Evolutionary conservation across 2,113 vertebrate genomes (phyloP).

Genomic region (Alosa alosa): DNA sequence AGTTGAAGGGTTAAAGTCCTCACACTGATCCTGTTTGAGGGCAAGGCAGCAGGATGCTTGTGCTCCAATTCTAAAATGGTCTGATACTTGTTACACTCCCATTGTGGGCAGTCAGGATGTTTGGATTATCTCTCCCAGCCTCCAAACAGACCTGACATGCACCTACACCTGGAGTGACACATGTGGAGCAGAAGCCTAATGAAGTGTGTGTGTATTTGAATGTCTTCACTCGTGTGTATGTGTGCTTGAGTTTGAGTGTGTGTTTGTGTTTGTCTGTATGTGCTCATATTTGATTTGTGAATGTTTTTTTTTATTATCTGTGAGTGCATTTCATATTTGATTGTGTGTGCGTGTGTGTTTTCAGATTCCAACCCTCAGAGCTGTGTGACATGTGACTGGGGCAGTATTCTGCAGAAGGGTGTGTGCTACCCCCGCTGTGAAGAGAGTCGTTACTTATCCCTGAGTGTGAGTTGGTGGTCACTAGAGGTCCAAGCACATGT

Average conservation of each 20-base stretch:
- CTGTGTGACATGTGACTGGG: constrained; percentile 69
- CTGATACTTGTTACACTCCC: too few relatives aligned
- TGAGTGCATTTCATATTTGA: background rate
- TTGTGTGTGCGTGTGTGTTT: constrained; percentile 36
- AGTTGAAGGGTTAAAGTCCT: too few relatives aligned
- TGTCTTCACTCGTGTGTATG: background rate
- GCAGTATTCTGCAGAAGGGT: constrained; percentile 60
- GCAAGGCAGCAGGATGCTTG: too few relatives aligned
- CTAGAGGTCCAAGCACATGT: background rate
- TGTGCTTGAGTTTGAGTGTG: too few relatives aligned
- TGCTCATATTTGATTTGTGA: background rate
- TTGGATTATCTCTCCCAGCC: too few relatives aligned
- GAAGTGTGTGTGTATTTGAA: too few relatives aligned
- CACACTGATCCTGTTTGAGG: too few relatives aligned
- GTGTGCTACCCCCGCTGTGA: constrained; percentile 70
- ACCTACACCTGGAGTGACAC: too few relatives aligned
- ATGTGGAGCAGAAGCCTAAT: too few relatives aligned
- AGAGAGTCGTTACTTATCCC: constrained; percentile 66
- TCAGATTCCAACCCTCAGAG: constrained; percentile 67
- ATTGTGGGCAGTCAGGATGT: too few relatives aligned
- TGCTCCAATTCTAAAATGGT: too few relatives aligned
- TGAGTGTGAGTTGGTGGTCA: constrained; percentile 53
- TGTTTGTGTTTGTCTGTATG: background rate
- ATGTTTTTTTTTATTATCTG: background rate
- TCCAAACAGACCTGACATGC: too few relatives aligned